Evolutionary conservation across 2,888 invertebrate genomes (phyloP).

Genomic region (Epinotia bilunana): DNA sequence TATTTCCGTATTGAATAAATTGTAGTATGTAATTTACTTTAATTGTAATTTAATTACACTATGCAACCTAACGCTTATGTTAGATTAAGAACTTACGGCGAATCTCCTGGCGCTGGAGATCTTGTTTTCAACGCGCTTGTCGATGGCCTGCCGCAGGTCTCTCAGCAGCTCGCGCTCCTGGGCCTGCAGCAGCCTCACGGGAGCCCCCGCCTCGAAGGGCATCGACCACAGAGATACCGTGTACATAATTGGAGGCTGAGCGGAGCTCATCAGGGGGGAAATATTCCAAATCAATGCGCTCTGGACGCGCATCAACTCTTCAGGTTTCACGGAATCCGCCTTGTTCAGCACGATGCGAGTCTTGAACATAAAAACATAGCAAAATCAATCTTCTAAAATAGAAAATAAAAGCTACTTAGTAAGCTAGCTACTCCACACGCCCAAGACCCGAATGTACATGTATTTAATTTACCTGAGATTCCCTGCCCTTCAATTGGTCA

Average conservation of each 20-base stretch:
- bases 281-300: conserved; percentile 98
- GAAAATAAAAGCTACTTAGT: background rate
- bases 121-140: conserved; percentile 96
- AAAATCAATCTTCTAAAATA: background rate
- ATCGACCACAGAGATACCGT: conserved; percentile 95
- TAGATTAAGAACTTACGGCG: conserved; percentile 87
- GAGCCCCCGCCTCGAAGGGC: conserved; percentile 92
- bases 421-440: background rate
- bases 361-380: conserved; percentile 67
- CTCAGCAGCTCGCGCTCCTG: conserved; percentile 95
- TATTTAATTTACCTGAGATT: conserved; percentile 88
- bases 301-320: conserved; percentile 96
- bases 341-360: conserved; percentile 97
- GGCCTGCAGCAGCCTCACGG: conserved; percentile 91
- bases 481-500: conserved; percentile 96
- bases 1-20: background rate
- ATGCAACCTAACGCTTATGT: background rate
- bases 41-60: background rate
- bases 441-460: conserved; percentile 15
- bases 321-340: conserved; percentile 96
- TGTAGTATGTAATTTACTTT: too few relatives aligned
- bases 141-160: conserved; percentile 93
- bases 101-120: conserved; percentile 97
- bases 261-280: conserved; percentile 97
- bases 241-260: conserved; percentile 97